Evolutionary conservation across 1,140 invertebrate genomes (phyloP).

Genomic region (Papilio dardanus): DNA sequence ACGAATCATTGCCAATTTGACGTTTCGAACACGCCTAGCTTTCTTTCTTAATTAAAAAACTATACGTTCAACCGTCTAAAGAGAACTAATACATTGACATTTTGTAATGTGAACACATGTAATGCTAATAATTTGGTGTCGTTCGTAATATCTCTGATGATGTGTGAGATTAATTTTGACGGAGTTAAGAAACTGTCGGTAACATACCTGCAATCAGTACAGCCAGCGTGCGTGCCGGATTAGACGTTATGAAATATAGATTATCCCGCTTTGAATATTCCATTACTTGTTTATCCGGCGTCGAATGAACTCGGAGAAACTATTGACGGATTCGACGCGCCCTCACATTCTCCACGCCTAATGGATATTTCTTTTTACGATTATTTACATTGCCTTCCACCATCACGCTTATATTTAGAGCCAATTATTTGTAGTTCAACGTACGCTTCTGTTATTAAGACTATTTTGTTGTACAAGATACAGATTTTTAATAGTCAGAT

Average conservation of each 20-base stretch:
- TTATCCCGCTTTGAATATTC: slow-evolving; percentile 41
- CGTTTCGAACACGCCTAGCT: no score
- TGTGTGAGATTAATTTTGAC: no score
- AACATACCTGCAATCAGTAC: slow-evolving; percentile 39
- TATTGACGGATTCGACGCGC: slow-evolving; percentile 22
- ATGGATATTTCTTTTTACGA: slow-evolving; percentile 25
- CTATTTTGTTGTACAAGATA: background rate
- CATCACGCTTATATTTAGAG: slow-evolving; percentile 18
- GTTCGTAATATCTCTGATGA: no score
- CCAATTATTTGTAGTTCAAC: slow-evolving; percentile 22
- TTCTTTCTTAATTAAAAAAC: no score
- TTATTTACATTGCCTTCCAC: slow-evolving; percentile 16
- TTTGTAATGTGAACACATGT: no score
- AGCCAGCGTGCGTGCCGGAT: slow-evolving; percentile 42
- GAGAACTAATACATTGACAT: no score
- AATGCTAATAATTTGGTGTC: no score
- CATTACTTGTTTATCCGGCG: slow-evolving; percentile 23
- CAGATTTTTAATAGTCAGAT: background rate
- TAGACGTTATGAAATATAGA: slow-evolving; percentile 48
- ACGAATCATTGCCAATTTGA: background rate
- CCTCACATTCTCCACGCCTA: background rate
- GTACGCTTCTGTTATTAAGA: background rate
- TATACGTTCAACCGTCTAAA: no score
- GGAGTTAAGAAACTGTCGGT: background rate
- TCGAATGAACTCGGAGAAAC: slow-evolving; percentile 14